These are phyloP conservation scores for Peromyscus nudipes DNA, from an alignment of 2,797 vertebrate species.

Conservation along the genomic window DNA sequence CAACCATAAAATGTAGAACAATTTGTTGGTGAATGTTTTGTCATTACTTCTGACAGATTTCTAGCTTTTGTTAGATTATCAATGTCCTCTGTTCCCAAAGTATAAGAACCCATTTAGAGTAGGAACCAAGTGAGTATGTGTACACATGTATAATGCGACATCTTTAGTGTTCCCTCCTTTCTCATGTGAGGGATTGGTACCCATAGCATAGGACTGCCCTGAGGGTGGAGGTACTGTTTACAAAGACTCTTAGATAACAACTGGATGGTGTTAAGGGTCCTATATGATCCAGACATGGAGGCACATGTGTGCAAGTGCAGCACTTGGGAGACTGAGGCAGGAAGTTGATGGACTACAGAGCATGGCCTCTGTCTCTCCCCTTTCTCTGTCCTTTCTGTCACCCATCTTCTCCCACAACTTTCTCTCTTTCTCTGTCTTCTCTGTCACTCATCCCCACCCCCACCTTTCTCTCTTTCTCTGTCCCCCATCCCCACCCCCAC, in stretches of 20 bases:
- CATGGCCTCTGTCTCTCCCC: too few relatives aligned
- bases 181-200: neutral
- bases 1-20: neutral
- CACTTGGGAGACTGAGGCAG: too few relatives aligned
- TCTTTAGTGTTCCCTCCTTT: neutral
- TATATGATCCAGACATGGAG: neutral
- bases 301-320: neutral
- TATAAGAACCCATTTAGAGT: neutral
- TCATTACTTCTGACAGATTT: neutral
- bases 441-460: too few relatives aligned
- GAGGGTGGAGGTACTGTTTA: neutral
- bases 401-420: too few relatives aligned
- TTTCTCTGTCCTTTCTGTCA: too few relatives aligned
- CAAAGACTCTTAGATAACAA: neutral
- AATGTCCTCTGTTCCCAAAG: accelerated
- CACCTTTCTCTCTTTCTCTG: too few relatives aligned
- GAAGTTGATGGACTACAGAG: too few relatives aligned
- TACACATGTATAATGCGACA: neutral
- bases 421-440: too few relatives aligned
- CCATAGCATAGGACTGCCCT: neutral
- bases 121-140: neutral
- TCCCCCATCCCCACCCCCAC: too few relatives aligned
- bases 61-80: neutral
- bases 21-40: neutral
- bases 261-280: too few relatives aligned